Conservation (phyloP, 2,888 invertebrate species). For the Brachypterus glaber region DNA sequence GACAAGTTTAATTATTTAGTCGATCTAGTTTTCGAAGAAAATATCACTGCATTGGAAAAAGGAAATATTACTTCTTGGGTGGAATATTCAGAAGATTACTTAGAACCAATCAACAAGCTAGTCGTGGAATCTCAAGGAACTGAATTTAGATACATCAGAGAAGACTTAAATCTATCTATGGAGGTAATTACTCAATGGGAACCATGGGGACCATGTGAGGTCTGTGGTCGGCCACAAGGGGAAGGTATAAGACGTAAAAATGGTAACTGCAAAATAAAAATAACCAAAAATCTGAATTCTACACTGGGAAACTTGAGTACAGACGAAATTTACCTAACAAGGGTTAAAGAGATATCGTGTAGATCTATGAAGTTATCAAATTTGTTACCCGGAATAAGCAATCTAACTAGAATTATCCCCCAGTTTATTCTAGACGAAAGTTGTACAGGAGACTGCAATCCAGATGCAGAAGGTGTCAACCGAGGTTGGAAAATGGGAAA, state of each 20-base stretch:
- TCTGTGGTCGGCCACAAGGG: slow-evolving; percentile 37
- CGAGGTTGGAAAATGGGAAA: slow-evolving; percentile 40
- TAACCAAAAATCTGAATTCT: slow-evolving; percentile 18
- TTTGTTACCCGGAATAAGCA: slow-evolving; percentile 42
- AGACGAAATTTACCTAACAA: slow-evolving; percentile 22
- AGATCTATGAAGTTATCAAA: slow-evolving; percentile 40
- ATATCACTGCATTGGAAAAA: slow-evolving; percentile 26
- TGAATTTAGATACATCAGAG: slow-evolving; percentile 40
- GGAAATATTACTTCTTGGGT: slow-evolving; percentile 45
- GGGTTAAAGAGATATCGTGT: slow-evolving; percentile 37
- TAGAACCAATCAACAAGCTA: slow-evolving; percentile 41
- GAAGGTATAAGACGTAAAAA: slow-evolving; percentile 39
- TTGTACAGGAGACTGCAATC: slow-evolving; percentile 39
- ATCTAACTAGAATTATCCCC: slow-evolving; percentile 42
- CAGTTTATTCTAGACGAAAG: slow-evolving; percentile 41
- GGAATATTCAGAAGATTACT: slow-evolving; percentile 41
- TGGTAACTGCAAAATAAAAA: slow-evolving; percentile 46
- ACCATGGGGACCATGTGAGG: slow-evolving; percentile 46
- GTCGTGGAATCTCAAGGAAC: slow-evolving; percentile 38
- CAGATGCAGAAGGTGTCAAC: slow-evolving; percentile 36
- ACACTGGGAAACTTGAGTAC: background rate
- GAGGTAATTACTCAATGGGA: slow-evolving; percentile 46
- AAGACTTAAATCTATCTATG: slow-evolving; percentile 37
- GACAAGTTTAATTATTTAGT: slow-evolving; percentile 44
- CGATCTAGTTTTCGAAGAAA: slow-evolving; percentile 26